Conservation (phyloP, 1,140 invertebrate species). For the Philotrypesis tridentata region DNA sequence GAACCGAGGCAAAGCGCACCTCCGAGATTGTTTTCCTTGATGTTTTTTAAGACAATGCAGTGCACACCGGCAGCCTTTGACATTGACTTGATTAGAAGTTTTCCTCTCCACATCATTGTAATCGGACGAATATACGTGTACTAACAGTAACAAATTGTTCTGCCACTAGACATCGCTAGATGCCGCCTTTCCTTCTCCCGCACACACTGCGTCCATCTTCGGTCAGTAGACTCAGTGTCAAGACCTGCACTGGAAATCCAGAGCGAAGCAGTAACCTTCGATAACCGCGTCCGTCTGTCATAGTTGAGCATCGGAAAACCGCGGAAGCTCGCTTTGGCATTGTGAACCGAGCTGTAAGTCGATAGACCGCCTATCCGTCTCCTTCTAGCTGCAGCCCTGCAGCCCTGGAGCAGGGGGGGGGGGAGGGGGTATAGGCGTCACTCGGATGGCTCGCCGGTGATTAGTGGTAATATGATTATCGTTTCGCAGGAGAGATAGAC, state of each 20-base stretch:
- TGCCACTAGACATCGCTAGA: no score
- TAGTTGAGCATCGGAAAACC: conserved; percentile 7
- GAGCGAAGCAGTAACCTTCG: neutral
- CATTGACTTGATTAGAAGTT: no score
- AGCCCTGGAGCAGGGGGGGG: neutral
- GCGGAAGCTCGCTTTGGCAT: conserved; percentile 16
- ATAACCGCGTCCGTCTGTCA: neutral
- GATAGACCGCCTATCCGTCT: conserved; percentile 4
- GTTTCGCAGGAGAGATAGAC: conserved; percentile 9
- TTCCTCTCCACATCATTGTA: no score
- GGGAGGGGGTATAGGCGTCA: neutral
- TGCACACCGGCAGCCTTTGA: no score
- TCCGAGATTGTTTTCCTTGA: no score
- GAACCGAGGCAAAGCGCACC: no score
- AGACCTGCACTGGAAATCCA: neutral
- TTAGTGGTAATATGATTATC: conserved; percentile 48
- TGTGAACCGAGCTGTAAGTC: conserved; percentile 30
- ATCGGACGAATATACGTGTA: no score
- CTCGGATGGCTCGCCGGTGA: conserved; percentile 23
- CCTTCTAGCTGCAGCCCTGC: neutral
- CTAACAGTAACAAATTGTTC: no score
- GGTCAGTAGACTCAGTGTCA: neutral
- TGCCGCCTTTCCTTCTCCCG: neutral
- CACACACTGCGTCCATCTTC: neutral
- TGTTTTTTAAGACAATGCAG: no score